Evolutionary conservation across 2,888 invertebrate genomes (phyloP), one percentile per base, ranked within the genome.

Genomic region (Archips crataeganus): DNA sequence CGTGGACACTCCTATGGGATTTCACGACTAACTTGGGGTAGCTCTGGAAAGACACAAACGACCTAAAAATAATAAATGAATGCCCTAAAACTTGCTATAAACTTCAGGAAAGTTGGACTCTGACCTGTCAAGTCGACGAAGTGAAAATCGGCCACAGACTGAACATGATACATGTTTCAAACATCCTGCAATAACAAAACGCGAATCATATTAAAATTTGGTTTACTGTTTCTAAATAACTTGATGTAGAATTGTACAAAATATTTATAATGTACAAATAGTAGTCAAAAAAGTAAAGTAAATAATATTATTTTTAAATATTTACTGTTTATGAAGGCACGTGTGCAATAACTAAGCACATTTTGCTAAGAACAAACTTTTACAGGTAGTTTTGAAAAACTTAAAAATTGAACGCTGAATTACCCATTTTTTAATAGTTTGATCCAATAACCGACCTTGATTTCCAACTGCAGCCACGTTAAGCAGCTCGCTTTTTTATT

Each of bases 91-190:
- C 81, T 84, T 83, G 71, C 70, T 79, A 79, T 85, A 80, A 86
- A 81, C 83, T 77, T 75, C 49, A 81, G 78, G 79, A 89, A 92
- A 90, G 90, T 91, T 93, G 94, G 94, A 94, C 93, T 94, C 83
- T 94, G 93, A 94, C 92, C 93, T 89, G 81, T 82, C 82, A 82
- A 78, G 77, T 71, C 78, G 78, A 79, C 75, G 78, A 75, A 66
- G 66, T 61, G 69, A 75, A 62, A 45, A 66, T 63, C 15, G 39
- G 15, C 70, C 72, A 57, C 75, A 83, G 82, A 77, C 82, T 45
- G 11, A 23, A 5, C 4, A 49, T 8, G 13, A 32, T 57, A 8
- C 11, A 23, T 23, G 57, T 23, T 32, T 9, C 10, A 23, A 9
- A 42, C 9, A 13, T 42, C 8, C 5, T 23, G 54, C 57, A 32